Evolutionary conservation across 2,797 vertebrate species (phyloP).

Genomic region (Molothrus ater): DNA sequence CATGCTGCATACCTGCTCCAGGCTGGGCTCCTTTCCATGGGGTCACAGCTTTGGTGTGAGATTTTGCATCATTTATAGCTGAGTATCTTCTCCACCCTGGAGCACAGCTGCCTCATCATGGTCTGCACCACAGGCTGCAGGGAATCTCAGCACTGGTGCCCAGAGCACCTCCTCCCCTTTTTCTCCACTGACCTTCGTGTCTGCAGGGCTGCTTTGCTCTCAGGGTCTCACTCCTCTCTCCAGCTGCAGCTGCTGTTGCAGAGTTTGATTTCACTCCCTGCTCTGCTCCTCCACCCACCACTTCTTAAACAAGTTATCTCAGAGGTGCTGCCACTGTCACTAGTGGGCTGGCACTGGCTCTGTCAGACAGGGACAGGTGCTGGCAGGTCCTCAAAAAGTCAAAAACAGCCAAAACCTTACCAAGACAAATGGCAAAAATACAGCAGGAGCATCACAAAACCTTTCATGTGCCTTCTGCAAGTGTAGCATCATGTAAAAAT

Average conservation of each 20-base stretch:
- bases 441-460: neutral
- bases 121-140: rapidly evolving
- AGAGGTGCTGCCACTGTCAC: neutral
- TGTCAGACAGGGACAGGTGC: no score
- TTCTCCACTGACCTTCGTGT: neutral
- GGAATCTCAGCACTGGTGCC: neutral
- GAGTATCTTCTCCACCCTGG: neutral
- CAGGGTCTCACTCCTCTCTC: neutral
- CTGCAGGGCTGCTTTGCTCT: neutral
- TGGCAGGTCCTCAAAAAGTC: neutral
- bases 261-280: neutral
- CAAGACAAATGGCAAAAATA: neutral
- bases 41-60: neutral
- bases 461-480: neutral
- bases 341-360: neutral
- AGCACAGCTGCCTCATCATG: neutral
- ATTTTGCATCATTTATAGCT: neutral
- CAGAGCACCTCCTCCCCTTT: neutral
- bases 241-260: neutral
- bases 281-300: neutral
- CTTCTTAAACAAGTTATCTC: neutral
- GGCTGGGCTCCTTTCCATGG: neutral
- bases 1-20: neutral
- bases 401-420: neutral
- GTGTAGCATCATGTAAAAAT: neutral